Evolutionary conservation across 2,888 invertebrate genomes (phyloP).

Genomic region (Hemistola chrysoprasaria): DNA sequence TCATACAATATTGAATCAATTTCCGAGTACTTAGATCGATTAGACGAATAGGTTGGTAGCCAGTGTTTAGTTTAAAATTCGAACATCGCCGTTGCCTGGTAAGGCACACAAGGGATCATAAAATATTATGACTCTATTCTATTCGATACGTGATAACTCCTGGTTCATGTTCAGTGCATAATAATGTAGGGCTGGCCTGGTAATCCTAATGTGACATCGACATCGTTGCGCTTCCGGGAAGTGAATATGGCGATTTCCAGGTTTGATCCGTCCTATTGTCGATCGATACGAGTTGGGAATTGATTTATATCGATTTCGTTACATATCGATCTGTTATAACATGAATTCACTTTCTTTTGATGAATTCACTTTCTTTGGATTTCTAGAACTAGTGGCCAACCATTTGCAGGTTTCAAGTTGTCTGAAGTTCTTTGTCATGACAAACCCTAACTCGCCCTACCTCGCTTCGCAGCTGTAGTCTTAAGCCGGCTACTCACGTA

Average conservation of each 20-base stretch:
- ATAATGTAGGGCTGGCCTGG: constrained; percentile 66
- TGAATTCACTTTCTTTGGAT: too few relatives aligned
- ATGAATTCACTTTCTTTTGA: constrained; percentile 1
- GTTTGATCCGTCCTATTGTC: constrained; percentile 31
- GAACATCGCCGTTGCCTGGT: constrained; percentile 66
- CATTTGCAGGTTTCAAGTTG: too few relatives aligned
- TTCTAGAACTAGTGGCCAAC: too few relatives aligned
- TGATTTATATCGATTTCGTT: constrained; percentile 10
- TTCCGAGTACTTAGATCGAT: constrained; percentile 36
- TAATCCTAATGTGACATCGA: constrained; percentile 51
- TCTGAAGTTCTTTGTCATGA: too few relatives aligned
- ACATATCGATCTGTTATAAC: constrained; percentile 10
- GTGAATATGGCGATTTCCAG: constrained; percentile 52
- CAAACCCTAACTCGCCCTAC: too few relatives aligned
- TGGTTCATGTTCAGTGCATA: constrained; percentile 72
- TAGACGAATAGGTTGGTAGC: constrained; percentile 4
- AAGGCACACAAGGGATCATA: constrained; percentile 80
- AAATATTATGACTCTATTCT: constrained; percentile 81
- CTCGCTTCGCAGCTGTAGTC: too few relatives aligned
- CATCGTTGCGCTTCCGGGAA: constrained; percentile 75
- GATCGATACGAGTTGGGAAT: constrained; percentile 21
- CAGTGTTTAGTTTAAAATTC: constrained; percentile 71
- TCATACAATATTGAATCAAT: constrained; percentile 31
- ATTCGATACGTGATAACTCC: constrained; percentile 79
- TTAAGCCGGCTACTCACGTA: too few relatives aligned